Evolutionary conservation across 2,888 invertebrate genomes (phyloP).

Genomic region (Dicroscelio sp.): DNA sequence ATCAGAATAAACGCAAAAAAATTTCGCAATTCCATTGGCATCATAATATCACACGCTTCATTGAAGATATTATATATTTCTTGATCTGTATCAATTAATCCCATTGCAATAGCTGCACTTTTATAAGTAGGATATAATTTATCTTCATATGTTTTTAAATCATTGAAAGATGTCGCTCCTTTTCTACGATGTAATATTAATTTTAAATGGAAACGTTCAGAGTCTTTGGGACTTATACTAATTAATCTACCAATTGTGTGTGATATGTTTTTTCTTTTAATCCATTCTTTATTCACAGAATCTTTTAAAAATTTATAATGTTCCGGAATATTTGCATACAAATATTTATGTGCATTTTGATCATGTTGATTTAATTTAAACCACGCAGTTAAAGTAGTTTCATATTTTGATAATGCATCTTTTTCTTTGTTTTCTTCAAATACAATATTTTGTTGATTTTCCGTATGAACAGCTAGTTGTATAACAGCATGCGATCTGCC

Average conservation of each 20-base stretch:
- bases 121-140: conserved; percentile 15
- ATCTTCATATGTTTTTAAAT: conserved; percentile 57
- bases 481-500: conserved; percentile 68
- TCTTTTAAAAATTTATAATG: conserved; percentile 19
- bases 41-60: conserved; percentile 28
- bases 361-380: conserved; percentile 64
- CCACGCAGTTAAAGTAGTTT: conserved; percentile 70
- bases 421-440: too few species aligned
- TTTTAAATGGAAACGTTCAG: conserved; percentile 65
- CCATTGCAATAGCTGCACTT: conserved; percentile 46
- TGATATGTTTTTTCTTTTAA: neutral
- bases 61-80: conserved; percentile 20
- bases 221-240: conserved; percentile 56
- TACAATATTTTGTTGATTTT: conserved; percentile 70
- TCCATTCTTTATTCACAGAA: neutral
- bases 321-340: conserved; percentile 47
- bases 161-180: conserved; percentile 50
- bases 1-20: conserved; percentile 34
- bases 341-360: conserved; percentile 24
- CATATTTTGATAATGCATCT: conserved; percentile 32
- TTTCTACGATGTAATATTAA: conserved; percentile 47
- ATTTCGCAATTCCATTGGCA: conserved; percentile 19
- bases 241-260: conserved; percentile 51
- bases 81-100: conserved; percentile 18
- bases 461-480: conserved; percentile 64